Conservation (phyloP, 2,888 invertebrate species). For the Vandiemenella viatica region DNA sequence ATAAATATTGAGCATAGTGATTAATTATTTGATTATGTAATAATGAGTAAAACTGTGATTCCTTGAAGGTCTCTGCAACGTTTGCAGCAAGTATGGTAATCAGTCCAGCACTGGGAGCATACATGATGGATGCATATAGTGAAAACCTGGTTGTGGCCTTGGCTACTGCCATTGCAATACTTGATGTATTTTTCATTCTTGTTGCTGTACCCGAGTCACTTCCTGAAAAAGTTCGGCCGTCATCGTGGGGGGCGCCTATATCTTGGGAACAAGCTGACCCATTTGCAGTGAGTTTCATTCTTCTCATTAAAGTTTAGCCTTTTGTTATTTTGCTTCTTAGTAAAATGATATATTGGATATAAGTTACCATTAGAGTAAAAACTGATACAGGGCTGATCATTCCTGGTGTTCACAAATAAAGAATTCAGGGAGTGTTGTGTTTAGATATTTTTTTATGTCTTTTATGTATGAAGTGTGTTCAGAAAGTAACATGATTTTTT, state of each 20-base stretch:
- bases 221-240: slow-evolving; percentile 76
- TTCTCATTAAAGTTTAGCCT: background rate
- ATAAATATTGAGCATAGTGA: no score
- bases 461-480: no score
- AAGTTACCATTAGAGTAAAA: no score
- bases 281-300: slow-evolving; percentile 49
- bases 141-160: slow-evolving; percentile 78
- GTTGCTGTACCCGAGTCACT: slow-evolving; percentile 97
- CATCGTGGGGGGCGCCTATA: slow-evolving; percentile 72
- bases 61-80: slow-evolving; percentile 68
- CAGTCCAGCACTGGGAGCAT: slow-evolving; percentile 89
- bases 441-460: no score
- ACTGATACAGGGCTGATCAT: no score
- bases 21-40: no score
- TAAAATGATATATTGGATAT: no score
- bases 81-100: slow-evolving; percentile 99
- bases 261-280: slow-evolving; percentile 99
- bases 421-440: no score
- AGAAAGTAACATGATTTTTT: no score
- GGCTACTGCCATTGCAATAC: slow-evolving; percentile 86
- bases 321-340: no score
- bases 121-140: slow-evolving; percentile 71
- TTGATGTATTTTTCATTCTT: slow-evolving; percentile 96
- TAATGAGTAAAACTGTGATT: no score
- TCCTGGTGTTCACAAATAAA: no score